Percentiles rank a stretch among this genome's conserved stretches.
These are phyloP conservation scores for Drosophila rhopaloa DNA, from an alignment of 1,140 invertebrate genomes.

Conservation along the genomic window DNA sequence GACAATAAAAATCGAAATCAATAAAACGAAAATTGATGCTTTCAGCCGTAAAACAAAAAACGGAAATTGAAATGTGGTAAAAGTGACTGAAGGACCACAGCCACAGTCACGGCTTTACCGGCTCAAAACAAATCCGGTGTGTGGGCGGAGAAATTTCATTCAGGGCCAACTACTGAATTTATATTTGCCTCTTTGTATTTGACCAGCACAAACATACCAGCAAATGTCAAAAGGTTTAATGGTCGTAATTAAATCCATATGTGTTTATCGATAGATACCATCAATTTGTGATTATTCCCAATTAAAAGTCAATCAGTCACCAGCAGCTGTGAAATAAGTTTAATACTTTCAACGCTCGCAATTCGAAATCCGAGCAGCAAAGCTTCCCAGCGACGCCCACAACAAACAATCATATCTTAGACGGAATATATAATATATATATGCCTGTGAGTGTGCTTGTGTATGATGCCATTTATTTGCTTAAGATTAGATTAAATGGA, in stretches of 20 bases:
- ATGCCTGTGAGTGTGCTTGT: conserved; percentile 9
- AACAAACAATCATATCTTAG: conserved; percentile 64
- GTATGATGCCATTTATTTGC: conserved; percentile 50
- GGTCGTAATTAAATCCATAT: conserved; percentile 19
- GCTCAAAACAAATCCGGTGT: neutral
- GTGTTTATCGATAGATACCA: conserved; percentile 16
- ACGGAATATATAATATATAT: conserved; percentile 21
- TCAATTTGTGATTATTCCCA: conserved; percentile 56
- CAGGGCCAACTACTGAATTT: conserved; percentile 19
- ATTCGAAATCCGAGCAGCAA: conserved; percentile 14
- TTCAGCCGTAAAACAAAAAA: conserved; percentile 76
- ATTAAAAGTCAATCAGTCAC: conserved; percentile 76
- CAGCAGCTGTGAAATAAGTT: conserved; percentile 35
- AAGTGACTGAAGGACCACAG: conserved; percentile 41
- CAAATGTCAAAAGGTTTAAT: conserved; percentile 31
- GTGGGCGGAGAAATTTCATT: conserved; percentile 4
- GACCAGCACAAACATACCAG: neutral
- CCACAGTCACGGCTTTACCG: conserved; percentile 24
- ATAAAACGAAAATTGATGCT: conserved; percentile 79
- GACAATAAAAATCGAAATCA: conserved; percentile 77
- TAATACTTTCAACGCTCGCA: conserved; percentile 47
- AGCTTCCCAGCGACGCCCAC: conserved; percentile 34
- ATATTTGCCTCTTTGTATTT: conserved; percentile 18
- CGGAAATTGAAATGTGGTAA: conserved; percentile 77
- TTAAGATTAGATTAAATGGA: conserved; percentile 74